Evolutionary conservation across 2,888 invertebrate genomes (phyloP), one percentile per base, ranked within the genome.

Genomic region (Dascillus cervinus): DNA sequence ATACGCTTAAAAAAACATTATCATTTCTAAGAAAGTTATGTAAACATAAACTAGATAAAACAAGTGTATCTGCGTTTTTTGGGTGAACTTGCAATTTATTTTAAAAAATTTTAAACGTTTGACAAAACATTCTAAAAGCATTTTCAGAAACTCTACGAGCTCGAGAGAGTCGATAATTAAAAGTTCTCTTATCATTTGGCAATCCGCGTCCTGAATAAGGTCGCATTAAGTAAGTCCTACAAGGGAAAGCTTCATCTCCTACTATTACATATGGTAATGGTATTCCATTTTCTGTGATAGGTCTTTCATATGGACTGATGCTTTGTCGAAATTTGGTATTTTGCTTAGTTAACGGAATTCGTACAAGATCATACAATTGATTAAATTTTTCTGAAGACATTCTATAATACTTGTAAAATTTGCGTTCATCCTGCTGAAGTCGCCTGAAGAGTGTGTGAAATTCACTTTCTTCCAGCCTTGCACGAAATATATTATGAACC

Each of bases 191-290:
- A 5, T 9, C 11, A 2, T 20, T 6, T 2, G 28, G 4, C 4
- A 20, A 6, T 4, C 13, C 2, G 10, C 15, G 10, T 3, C 14
- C 27, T 6, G 10, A 20, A 8, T 27, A 5, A 4, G 6, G n/a
- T n/a, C n/a, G n/a, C n/a, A n/a, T n/a, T n/a, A n/a, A n/a, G n/a
- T n/a, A n/a, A n/a, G n/a, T n/a, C n/a, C n/a, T n/a, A n/a, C n/a
- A n/a, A 27, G 14, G 27, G 11, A 27, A 27, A 6, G 27, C 15
- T 27, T 27, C 27, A 19, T 27, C 27, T 4, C 26, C 14, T 13
- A 26, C 5, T 4, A 26, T 26, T 4, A 26, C 26, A 8, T 26
- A 26, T 13, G 27, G 27, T n/a, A 27, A 10, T 3, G 27, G 8
- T 27, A 11, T 9, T 3, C 17, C 9, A 17, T 11, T 19, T 15